Conservation (phyloP, 2,113 vertebrate species). For the Megaceryle maxima region DNA sequence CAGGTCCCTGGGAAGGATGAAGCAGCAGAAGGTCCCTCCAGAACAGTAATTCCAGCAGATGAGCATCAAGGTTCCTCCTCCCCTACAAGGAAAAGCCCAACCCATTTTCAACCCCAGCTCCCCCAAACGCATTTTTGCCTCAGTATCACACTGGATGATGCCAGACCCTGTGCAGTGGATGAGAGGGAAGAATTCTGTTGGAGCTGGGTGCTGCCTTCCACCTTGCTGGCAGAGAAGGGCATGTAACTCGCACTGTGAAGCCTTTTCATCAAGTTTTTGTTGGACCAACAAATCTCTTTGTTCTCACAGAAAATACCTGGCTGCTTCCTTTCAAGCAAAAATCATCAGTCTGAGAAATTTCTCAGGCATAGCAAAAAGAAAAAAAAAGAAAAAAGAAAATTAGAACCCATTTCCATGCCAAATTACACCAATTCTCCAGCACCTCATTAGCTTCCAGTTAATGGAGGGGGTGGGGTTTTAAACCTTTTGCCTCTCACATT, state of each 20-base stretch:
- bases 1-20: neutral
- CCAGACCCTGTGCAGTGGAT: neutral
- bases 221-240: neutral
- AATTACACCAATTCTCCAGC: neutral
- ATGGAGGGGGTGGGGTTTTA: conserved; percentile 3
- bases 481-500: neutral
- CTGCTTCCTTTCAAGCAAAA: neutral
- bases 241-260: neutral
- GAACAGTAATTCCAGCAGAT: neutral
- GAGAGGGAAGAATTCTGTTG: too few relatives aligned
- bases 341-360: neutral
- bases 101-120: neutral
- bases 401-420: neutral
- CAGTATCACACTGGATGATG: neutral
- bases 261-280: neutral
- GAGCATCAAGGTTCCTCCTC: fast-evolving
- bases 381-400: neutral
- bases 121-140: fast-evolving
- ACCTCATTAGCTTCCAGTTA: conserved; percentile 30
- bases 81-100: neutral
- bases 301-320: neutral
- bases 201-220: neutral
- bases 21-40: neutral
- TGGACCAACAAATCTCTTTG: neutral
- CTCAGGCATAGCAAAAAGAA: neutral